Conservation (phyloP, 2,113 vertebrate species). For the Psettodes erumei region DNA sequence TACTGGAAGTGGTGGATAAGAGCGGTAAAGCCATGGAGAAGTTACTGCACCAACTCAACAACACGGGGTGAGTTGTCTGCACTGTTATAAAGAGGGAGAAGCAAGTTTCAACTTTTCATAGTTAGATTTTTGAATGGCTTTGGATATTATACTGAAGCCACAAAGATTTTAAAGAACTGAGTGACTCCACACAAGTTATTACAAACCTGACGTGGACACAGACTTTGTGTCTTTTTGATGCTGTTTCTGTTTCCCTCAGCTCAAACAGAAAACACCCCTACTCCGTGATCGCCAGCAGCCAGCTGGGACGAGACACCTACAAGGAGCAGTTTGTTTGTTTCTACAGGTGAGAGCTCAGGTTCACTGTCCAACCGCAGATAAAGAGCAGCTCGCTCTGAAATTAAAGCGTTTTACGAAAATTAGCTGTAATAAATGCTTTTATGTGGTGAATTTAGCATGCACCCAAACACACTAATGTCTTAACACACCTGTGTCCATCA, state of each 20-base stretch:
- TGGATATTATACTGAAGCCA: too few relatives aligned
- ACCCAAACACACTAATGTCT: not conserved
- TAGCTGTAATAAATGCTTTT: too few relatives aligned
- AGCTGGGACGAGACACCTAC: slow-evolving; percentile 66
- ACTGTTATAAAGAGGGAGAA: too few relatives aligned
- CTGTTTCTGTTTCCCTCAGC: not conserved
- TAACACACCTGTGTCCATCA: slow-evolving; percentile 27
- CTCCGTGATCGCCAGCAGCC: slow-evolving; percentile 37
- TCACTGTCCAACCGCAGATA: not conserved
- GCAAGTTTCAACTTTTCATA: too few relatives aligned
- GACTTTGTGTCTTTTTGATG: not conserved
- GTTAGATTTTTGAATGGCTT: too few relatives aligned
- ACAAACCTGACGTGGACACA: too few relatives aligned
- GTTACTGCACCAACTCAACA: slow-evolving; percentile 39
- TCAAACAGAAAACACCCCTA: slow-evolving; percentile 22
- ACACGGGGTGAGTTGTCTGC: slow-evolving; percentile 14
- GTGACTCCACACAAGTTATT: too few relatives aligned
- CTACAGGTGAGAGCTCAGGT: slow-evolving; percentile 59
- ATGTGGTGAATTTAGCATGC: not conserved
- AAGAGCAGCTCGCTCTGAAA: too few relatives aligned
- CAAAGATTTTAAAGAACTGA: too few relatives aligned
- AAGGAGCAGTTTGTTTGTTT: slow-evolving; percentile 77
- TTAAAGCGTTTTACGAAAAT: too few relatives aligned
- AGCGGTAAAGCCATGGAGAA: slow-evolving; percentile 35
- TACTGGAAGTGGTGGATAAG: slow-evolving; percentile 67